Base-by-base conservation (phyloP, 2,113 vertebrate species). In the Piprites chloris region DNA sequence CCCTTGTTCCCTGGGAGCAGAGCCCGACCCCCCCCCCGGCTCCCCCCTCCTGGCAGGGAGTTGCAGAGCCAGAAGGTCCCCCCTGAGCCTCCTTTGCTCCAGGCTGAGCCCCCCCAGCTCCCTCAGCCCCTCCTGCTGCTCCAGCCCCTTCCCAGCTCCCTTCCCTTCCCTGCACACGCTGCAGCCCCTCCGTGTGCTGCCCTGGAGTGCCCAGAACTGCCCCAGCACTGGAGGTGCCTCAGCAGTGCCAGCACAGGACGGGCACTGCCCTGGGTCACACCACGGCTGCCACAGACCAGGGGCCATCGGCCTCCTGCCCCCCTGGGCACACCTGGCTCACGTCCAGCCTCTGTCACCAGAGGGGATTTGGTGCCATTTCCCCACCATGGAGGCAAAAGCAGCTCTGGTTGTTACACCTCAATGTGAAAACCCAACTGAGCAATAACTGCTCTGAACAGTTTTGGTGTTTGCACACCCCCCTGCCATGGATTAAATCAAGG, bases 281-380 rank as follows among this genome's bases (percentile, higher is more conserved):
- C 24, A 53, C 14, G 52, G 28, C 52, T 69, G 53, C 14, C 23
- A n/a, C 65, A n/a, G 46, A 32, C 37, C 79, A 19, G 35, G 44
- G 8, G 35, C 30, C 66, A n/a, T 21, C 6, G 7, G 42, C 55
- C 35, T 24, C 30, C 1, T 23, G 66, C 30, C 20, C 58, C 4
- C 27, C 39, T 26, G 37, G 37, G 66, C 53, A 49, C 23, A 1
- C 27, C 37, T 53, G 82, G 63, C 39, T 35, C 6, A 0, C 14
- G 35, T 14, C 49, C 75, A 72, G 58, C 20, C 0, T 0, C 46
- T 78, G 65, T 1, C 74, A 46, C 63, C 56, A 65, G 5, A 26
- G 22, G 0, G 0, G 62, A 86, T n/a, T 16, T 0, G 1, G 23
- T 30, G 49, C 67, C 0, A 0, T 4, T 61, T 63, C 50, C 85